A percentile compares a stretch with the other conserved stretches of the same genome.
Conservation (phyloP, 2,113 vertebrate genomes). For the Kryptolebias marmoratus region DNA sequence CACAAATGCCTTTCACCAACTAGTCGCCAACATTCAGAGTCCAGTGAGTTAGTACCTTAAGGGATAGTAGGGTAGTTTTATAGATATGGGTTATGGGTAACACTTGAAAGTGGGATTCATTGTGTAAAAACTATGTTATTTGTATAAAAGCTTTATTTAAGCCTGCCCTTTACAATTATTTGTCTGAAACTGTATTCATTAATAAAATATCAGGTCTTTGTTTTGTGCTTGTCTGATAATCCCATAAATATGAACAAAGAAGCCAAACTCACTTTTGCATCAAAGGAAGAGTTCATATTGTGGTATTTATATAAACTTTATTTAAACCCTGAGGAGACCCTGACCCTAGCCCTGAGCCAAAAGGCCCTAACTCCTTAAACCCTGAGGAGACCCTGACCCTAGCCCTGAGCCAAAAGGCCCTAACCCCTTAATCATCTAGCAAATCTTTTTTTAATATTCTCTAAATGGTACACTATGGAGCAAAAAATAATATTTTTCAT, state of each 20-base stretch:
- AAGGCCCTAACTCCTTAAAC: background rate
- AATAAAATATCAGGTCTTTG: background rate
- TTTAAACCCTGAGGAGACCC: background rate
- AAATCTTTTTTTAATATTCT: background rate
- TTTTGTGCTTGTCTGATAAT: conserved; percentile 9
- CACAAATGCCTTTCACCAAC: no score
- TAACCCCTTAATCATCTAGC: conserved; percentile 1
- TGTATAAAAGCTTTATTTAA: no score
- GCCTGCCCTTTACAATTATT: no score
- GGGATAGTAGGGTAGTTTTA: no score
- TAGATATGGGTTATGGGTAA: no score
- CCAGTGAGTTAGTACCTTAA: no score
- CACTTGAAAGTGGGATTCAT: no score
- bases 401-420: no score
- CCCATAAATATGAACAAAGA: background rate
- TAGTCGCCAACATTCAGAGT: no score
- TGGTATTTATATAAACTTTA: conserved; percentile 1
- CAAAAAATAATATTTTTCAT: background rate
- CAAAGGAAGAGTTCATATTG: background rate
- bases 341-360: no score
- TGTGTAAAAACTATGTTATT: no score
- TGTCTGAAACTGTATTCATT: background rate
- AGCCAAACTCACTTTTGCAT: background rate
- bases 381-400: no score
- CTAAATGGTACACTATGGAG: conserved; percentile 5